Evolutionary conservation across 2,888 invertebrate genomes (phyloP), one percentile per base, ranked within the genome.

Genomic region (Polyommatus iphigenia): DNA sequence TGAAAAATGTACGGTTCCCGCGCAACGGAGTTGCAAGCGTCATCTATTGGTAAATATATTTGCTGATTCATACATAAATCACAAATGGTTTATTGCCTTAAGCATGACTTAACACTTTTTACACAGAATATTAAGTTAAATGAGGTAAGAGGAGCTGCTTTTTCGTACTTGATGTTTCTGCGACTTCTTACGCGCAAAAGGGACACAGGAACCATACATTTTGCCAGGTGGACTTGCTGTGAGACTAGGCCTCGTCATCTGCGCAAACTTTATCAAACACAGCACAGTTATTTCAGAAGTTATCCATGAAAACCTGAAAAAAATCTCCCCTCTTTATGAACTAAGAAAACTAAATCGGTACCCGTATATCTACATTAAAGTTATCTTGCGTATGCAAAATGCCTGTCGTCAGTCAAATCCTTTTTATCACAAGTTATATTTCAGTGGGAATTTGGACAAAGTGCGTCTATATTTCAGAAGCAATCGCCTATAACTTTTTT

Each of bases 381-480:
- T 67, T 29, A 67, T 67, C 67, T 15, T 24, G 1, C 67, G 15
- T 36, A n/a, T 77, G 72, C 72, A 57, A 77, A 72, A 77, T 72
- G 57, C 54, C 54, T 71, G 67, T 77, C 80, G 79, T 81, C 76
- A 78, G 81, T 80, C 81, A 90, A 90, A 88, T 87, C 87, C 88
- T 88, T 91, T 91, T 91, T 92, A 91, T 91, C 90, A 88, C 84
- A 75, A 87, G 91, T 87, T 90, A 91, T 92, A 91, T 92, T 91
- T 90, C 88, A 90, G 88, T 84, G 85, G 85, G 86, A 87, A 89
- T 89, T 88, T 87, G 82, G 88, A 92, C 91, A 91, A 92, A 92
- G 89, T 90, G 90, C 83, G 29, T 67, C 5, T 6, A 67, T 32
- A 67, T 67, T 67, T 67, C 29, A 67, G 29, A 29, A 29, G 62